Base-by-base conservation (phyloP, 2,113 vertebrate species). In the Ondatra zibethicus region DNA sequence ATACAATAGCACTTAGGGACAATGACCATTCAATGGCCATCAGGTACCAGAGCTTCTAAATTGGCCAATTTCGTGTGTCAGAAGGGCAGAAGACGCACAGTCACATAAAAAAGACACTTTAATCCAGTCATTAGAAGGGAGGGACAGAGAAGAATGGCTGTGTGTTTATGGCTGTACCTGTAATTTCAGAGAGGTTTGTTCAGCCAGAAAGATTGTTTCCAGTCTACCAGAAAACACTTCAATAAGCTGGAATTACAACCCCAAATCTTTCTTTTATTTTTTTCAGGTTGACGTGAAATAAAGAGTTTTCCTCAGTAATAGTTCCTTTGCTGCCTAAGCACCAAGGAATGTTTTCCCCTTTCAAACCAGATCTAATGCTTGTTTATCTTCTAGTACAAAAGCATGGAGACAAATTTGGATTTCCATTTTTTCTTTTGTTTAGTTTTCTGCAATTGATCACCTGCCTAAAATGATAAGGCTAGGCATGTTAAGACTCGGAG, bases 21-120 rank as follows among this genome's bases (percentile, higher is more conserved):
- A 96, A 98, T 93, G 93, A 93, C 65, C 91, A 95, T 97, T 96
- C 76, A 29, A 77, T 95, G 97, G 96, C 89, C 95, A 94, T 94
- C 97, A 65, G 95, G 70, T 73, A 90, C 70, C 89, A 92, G 88
- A 86, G 92, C 91, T 95, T 96, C 89, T 96, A 96, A 97, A 98
- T 97, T 96, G 97, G 87, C 89, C 97, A 97, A 96, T 97, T 97
- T 94, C 68, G 2, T 94, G 91, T 97, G 97, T 97, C 96, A 95
- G 88, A 94, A 96, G 97, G 95, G 93, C 94, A 96, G 94, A 96
- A 96, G 96, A 97, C 87, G 93, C 95, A 97, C 89, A 97, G 96
- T 98, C 98, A 97, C 91, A 92, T 90, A 92, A 96, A 96, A 96
- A 97, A 98, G 97, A 95, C 89, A 95, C 97, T 97, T 97, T 97